Evolutionary conservation across 2,113 vertebrate genomes (phyloP), one percentile per base, ranked within the genome.

Genomic region (Zosterops lateralis): DNA sequence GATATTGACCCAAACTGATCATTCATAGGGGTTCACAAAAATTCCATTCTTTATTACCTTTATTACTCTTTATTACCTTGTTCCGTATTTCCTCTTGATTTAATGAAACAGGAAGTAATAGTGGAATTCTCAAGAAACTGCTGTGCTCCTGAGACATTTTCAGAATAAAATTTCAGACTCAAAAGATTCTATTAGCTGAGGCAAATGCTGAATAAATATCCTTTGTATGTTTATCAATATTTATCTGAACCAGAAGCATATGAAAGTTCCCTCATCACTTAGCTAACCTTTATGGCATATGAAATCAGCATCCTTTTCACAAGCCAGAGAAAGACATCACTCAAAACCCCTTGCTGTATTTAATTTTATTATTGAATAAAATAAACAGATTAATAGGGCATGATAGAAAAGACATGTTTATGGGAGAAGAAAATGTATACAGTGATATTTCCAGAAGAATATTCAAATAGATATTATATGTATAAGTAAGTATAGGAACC

Each of bases 301-400:
- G 78, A 87, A 92, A 94, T 93, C 82, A 89, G 8, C 83, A 90
- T 89, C 77, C 56, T 87, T 97, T 91, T 93, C 95, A 95, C 86
- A 96, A 67, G 70, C 22, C 73, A 34, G 40, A 87, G 60, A 66
- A 94, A 94, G 87, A 94, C 56, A 84, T 53, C 31, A 87, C 32
- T 90, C 65, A 78, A 76, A 84, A 76, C 62, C 10, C 12, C 40
- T 68, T 47, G 9, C 4, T 92, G 28, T 57, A 87, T 89, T 84
- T 95, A 90, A 90, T 92, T 92, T 81, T 84, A 73, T 12, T 73
- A 8, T 67, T 84, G 72, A 92, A 70, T 78, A 76, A 87, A 83
- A 87, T 61, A 47, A 11, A 28, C 25, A 64, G 26, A 29, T 9
- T 50, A 76, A 53, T 77, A 86, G 5, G 12, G 12, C 42, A 70